phyloP scores from a whole-genome alignment of 2,888 invertebrate species.

The Netelia melanura region DNA sequence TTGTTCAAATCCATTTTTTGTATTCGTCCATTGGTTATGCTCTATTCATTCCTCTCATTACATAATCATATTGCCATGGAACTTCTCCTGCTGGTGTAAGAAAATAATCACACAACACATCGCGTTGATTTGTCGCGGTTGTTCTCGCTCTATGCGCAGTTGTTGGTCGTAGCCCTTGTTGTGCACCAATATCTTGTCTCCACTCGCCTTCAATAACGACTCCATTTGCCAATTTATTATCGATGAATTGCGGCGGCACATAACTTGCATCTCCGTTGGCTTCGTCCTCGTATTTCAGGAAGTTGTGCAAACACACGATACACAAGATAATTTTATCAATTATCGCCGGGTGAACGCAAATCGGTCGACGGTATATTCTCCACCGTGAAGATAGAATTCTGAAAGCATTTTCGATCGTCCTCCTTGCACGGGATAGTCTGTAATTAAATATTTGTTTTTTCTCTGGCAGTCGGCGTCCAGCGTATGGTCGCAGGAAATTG shows the following conservation, averaged over 20 bases:
- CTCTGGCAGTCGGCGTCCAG: background rate
- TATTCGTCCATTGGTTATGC: no score
- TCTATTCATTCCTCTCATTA: background rate
- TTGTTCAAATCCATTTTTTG: no score
- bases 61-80: constrained; percentile 1
- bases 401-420: constrained; percentile 2
- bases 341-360: background rate
- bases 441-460: constrained; percentile 9
- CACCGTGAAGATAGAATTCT: constrained; percentile 1
- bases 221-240: background rate
- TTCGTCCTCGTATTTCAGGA: background rate
- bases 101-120: background rate
- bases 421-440: background rate
- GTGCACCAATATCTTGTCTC: constrained; percentile 1
- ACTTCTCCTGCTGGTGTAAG: constrained; percentile 1
- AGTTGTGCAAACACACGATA: background rate
- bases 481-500: background rate
- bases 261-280: background rate
- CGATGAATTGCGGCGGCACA: background rate
- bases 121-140: background rate
- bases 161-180: background rate
- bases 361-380: background rate
- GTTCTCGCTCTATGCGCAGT: background rate
- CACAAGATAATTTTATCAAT: background rate
- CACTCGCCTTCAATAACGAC: background rate